Conservation (phyloP, 2,113 vertebrate genomes). For the Leptodactylus fuscus region DNA sequence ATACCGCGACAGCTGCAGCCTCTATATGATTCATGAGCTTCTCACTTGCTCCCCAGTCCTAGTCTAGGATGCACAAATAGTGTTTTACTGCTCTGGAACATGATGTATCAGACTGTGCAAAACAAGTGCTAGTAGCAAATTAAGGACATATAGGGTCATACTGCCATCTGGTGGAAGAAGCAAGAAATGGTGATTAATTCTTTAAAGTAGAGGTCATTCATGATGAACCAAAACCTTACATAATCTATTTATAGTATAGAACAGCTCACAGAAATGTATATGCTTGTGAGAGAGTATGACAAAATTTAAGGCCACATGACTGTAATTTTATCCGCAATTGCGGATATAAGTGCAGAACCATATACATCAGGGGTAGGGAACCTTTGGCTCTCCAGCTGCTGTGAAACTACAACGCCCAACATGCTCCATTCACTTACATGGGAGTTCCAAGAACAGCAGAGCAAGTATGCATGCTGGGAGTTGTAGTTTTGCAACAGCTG, state of each 20-base stretch:
- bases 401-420: too few relatives aligned
- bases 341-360: too few relatives aligned
- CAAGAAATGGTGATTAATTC: neutral
- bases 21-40: slow-evolving; percentile 28
- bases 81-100: neutral
- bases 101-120: slow-evolving; percentile 9
- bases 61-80: neutral
- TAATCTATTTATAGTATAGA: neutral
- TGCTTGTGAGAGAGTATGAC: neutral
- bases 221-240: neutral
- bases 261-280: neutral
- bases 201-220: neutral
- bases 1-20: slow-evolving; percentile 2
- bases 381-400: too few relatives aligned
- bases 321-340: too few relatives aligned
- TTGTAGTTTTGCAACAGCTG: too few relatives aligned
- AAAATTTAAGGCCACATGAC: too few relatives aligned
- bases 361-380: too few relatives aligned
- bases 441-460: too few relatives aligned
- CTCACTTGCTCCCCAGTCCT: neutral
- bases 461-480: too few relatives aligned
- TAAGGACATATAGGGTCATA: neutral
- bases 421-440: too few relatives aligned
- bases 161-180: slow-evolving; percentile 36
- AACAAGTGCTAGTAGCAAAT: neutral